Percentiles rank a stretch among this genome's conserved stretches.
phyloP scores from a whole-genome alignment of 2,113 vertebrate species.

The Poicephalus meyeri region DNA sequence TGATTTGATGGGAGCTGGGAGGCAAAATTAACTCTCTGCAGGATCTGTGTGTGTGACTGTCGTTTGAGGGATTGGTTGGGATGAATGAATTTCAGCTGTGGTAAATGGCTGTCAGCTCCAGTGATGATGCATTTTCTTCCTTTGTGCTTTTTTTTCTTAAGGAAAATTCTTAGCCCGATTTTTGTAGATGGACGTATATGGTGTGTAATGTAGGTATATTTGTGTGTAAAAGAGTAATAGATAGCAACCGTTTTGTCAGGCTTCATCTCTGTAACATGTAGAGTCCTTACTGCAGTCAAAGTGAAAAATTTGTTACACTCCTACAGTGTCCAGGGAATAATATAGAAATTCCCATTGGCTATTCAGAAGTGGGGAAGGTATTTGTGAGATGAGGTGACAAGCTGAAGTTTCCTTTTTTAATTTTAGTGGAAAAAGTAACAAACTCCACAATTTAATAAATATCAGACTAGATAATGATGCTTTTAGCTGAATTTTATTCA shows the following conservation, averaged over 20 bases:
- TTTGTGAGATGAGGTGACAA: background rate
- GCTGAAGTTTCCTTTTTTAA: background rate
- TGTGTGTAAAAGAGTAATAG: background rate
- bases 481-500: background rate
- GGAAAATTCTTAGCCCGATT: background rate
- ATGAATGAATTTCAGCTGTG: background rate
- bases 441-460: background rate
- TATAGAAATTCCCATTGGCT: background rate
- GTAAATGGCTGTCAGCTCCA: background rate
- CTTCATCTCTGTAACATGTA: background rate
- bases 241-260: background rate
- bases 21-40: background rate
- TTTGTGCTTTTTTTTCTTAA: background rate
- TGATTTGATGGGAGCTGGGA: background rate
- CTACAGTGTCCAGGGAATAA: background rate
- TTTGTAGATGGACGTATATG: background rate
- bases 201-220: background rate
- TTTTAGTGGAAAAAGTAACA: background rate
- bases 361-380: background rate
- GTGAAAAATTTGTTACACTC: background rate
- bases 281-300: background rate
- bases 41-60: accelerated
- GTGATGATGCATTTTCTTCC: background rate
- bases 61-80: background rate
- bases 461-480: background rate